phyloP scores from a whole-genome alignment of 1,140 invertebrate genomes.

The Eurosta solidaginis region DNA sequence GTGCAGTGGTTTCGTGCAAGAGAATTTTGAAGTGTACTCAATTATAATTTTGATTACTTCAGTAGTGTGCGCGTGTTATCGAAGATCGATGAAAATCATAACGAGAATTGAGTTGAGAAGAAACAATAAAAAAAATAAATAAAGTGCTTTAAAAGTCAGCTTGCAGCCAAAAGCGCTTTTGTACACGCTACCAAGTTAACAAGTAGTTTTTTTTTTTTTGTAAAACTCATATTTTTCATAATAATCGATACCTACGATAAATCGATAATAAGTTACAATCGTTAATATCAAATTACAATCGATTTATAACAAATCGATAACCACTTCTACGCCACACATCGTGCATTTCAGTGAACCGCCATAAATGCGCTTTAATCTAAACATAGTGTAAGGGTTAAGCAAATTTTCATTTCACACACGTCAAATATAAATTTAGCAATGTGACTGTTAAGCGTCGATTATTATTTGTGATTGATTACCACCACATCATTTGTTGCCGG shows the following conservation, averaged over 20 bases:
- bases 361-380: background rate
- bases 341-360: background rate
- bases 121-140: background rate
- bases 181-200: background rate
- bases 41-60: background rate
- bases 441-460: conserved; percentile 7
- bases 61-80: background rate
- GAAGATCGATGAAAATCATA: background rate
- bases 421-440: background rate
- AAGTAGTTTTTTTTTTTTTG: background rate
- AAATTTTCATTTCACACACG: background rate
- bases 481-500: background rate
- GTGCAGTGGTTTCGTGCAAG: background rate
- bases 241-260: background rate
- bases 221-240: too few relatives aligned
- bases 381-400: too few relatives aligned
- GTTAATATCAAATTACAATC: too few relatives aligned
- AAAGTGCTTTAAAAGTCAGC: background rate
- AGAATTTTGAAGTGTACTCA: background rate
- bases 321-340: background rate
- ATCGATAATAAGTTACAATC: too few relatives aligned
- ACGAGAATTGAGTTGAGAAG: too few relatives aligned
- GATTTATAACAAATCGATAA: too few relatives aligned
- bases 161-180: background rate
- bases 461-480: background rate